Conservation (phyloP, 2,113 vertebrate genomes). For the Apodemus speciosus region DNA sequence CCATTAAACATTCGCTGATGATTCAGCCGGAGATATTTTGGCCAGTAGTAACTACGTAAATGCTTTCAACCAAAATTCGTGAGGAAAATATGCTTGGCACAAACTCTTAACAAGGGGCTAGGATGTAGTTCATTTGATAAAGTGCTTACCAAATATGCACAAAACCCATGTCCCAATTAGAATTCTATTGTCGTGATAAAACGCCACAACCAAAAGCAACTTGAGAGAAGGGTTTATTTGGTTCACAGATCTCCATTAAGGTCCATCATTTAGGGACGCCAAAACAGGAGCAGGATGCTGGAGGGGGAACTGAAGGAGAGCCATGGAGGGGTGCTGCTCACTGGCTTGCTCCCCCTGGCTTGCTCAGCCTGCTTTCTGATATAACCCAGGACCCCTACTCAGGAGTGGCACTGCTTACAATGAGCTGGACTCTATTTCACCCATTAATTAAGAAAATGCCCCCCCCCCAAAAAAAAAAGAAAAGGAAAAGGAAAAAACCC, state of each 20-base stretch:
- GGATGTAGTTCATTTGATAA: background rate
- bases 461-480: background rate
- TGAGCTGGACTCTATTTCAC: background rate
- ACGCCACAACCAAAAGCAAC: background rate
- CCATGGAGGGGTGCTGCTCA: background rate
- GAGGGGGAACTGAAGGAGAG: background rate
- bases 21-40: slow-evolving; percentile 17
- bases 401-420: background rate
- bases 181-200: background rate
- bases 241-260: background rate
- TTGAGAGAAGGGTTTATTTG: background rate
- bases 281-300: background rate
- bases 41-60: slow-evolving; percentile 26
- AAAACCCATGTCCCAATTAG: background rate
- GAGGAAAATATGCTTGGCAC: slow-evolving; percentile 6
- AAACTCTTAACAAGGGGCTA: background rate
- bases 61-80: slow-evolving; percentile 29
- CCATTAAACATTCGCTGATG: slow-evolving; percentile 30
- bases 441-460: background rate
- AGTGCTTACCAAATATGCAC: background rate
- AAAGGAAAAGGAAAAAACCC: background rate
- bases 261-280: background rate
- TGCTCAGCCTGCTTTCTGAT: background rate
- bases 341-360: background rate
- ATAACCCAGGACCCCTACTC: background rate